phyloP scores from a whole-genome alignment of 2,797 vertebrate species.

The Remorina albescens region DNA sequence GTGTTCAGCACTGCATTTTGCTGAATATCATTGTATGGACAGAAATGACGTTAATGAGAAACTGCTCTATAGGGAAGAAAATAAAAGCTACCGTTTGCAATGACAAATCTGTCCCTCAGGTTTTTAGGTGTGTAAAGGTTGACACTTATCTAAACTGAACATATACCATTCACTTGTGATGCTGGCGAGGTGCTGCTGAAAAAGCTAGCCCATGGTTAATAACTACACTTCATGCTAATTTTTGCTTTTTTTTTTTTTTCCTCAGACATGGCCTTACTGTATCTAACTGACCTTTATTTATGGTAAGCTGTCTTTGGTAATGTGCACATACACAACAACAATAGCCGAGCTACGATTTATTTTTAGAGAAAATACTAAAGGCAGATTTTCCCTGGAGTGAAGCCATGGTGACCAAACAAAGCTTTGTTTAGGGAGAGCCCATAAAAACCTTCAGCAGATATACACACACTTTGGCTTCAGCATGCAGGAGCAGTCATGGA shows the following conservation, averaged over 20 bases:
- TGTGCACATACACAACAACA: slow-evolving; percentile 48
- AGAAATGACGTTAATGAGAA: not conserved
- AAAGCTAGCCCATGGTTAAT: not conserved
- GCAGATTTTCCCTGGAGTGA: slow-evolving; percentile 47
- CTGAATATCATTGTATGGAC: not conserved
- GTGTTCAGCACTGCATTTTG: not conserved
- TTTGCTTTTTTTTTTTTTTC: not conserved
- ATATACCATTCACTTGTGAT: not conserved
- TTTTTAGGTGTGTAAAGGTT: not conserved
- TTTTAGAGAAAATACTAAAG: slow-evolving; percentile 79
- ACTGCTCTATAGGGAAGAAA: not conserved
- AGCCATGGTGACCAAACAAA: slow-evolving; percentile 58
- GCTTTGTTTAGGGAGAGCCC: slow-evolving; percentile 50
- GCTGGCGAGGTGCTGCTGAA: not conserved
- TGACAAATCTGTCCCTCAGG: not conserved
- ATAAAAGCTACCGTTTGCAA: not conserved
- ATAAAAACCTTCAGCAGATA: slow-evolving; percentile 20
- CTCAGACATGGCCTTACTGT: too few species aligned
- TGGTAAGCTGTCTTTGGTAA: slow-evolving; percentile 1
- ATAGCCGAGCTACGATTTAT: slow-evolving; percentile 44
- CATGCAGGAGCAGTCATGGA: not conserved
- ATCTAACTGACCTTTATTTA: not conserved
- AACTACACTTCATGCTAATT: not conserved
- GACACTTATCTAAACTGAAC: not conserved
- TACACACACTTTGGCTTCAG: slow-evolving; percentile 8